A percentile compares a stretch with the other conserved stretches of the same genome.
These are phyloP conservation scores for Empis livida DNA, from an alignment of 2,888 invertebrate species.

Conservation along the genomic window DNA sequence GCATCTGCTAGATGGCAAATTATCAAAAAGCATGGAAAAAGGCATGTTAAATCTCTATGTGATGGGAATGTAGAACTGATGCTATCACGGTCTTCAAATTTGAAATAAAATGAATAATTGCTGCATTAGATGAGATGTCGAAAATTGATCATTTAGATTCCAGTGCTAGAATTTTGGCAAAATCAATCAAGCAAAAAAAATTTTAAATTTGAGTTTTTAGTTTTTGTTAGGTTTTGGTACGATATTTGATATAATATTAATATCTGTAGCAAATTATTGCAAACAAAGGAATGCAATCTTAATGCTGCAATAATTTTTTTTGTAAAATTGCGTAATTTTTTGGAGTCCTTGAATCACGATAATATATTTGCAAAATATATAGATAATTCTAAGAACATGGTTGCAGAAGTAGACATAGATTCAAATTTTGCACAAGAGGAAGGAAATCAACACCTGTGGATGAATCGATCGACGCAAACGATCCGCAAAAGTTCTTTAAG, in stretches of 20 bases:
- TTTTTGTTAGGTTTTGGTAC: background rate
- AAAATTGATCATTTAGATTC: background rate
- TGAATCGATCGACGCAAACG: conserved; percentile 1
- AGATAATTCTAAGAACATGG: background rate
- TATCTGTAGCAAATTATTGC: conserved; percentile 1
- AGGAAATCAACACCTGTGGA: background rate
- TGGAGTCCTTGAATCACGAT: conserved; percentile 2
- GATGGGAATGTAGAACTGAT: background rate
- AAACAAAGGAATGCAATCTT: conserved; percentile 1
- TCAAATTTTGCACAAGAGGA: background rate
- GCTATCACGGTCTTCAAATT: background rate
- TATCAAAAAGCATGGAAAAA: background rate
- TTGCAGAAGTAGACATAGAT: conserved; percentile 1
- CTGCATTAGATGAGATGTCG: background rate
- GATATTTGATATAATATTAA: conserved; percentile 1
- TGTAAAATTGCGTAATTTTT: conserved; percentile 1
- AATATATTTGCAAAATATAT: conserved; percentile 1
- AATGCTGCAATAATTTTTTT: conserved; percentile 2
- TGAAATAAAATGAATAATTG: background rate
- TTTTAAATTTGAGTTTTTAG: background rate
- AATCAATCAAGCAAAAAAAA: background rate
- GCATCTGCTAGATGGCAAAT: background rate
- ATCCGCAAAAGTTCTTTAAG: conserved; percentile 1
- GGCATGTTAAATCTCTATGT: background rate
- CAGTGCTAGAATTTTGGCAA: background rate